A percentile compares a stretch with the other conserved stretches of the same genome.
These are phyloP conservation scores for Taenioides sp. DNA, from an alignment of 2,797 vertebrate species.

Conservation along the genomic window DNA sequence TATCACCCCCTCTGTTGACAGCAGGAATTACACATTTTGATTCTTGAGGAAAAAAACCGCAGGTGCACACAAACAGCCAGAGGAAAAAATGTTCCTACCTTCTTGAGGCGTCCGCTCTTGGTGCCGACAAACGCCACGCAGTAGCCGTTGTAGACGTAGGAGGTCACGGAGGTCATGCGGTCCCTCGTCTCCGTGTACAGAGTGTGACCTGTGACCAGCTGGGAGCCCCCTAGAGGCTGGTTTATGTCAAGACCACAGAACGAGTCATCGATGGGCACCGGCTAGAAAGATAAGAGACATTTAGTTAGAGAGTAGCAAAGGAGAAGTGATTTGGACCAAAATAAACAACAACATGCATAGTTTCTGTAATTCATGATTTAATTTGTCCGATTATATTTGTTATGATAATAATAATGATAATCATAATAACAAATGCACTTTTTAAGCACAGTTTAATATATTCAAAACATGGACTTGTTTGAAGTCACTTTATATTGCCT, in stretches of 20 bases:
- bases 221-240: conserved; percentile 92
- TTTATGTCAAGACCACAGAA: conserved; percentile 99
- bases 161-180: conserved; percentile 93
- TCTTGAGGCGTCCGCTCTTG: conserved; percentile 93
- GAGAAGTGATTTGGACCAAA: neutral
- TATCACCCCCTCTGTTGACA: conserved; percentile 29
- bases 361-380: neutral
- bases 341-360: neutral
- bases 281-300: conserved; percentile 71
- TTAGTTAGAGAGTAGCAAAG: neutral
- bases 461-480: too few species aligned
- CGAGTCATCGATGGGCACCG: conserved; percentile 95
- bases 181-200: conserved; percentile 92
- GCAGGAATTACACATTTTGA: conserved; percentile 60
- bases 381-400: too few species aligned
- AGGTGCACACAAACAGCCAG: conserved; percentile 35
- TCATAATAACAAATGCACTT: too few species aligned
- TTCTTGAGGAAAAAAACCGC: conserved; percentile 23
- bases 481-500: too few species aligned
- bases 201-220: conserved; percentile 88
- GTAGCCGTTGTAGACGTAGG: conserved; percentile 94
- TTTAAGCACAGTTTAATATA: too few species aligned
- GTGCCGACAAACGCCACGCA: conserved; percentile 97
- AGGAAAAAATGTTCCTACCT: conserved; percentile 78
- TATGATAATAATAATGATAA: too few species aligned